Conservation (phyloP, 2,113 vertebrate genomes). For the Noturus placidus region DNA sequence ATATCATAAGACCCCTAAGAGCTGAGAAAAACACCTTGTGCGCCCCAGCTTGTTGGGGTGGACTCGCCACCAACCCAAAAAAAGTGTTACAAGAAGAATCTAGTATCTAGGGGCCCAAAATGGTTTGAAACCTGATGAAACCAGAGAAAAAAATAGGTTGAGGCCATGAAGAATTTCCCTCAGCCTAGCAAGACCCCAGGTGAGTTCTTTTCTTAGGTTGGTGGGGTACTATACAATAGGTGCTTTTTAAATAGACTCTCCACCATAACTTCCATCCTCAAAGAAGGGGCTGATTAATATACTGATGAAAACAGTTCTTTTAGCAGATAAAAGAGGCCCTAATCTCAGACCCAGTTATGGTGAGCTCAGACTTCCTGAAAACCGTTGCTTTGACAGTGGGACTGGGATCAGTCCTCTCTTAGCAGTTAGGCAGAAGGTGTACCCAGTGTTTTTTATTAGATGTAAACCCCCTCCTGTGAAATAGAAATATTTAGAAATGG, state of each 20-base stretch:
- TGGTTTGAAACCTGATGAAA: not conserved
- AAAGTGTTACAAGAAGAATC: not conserved
- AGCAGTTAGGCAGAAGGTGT: too few species aligned
- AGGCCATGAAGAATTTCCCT: not conserved
- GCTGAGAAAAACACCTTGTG: not conserved
- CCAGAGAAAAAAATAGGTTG: not conserved
- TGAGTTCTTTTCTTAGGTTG: not conserved
- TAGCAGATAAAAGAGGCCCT: not conserved
- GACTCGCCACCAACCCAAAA: not conserved
- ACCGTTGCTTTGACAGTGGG: not conserved
- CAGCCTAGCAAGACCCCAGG: not conserved
- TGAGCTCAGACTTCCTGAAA: not conserved
- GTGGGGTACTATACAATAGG: not conserved
- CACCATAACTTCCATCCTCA: not conserved
- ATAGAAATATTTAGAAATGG: too few species aligned
- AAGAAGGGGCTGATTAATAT: not conserved
- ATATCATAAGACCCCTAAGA: not conserved
- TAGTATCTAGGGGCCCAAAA: not conserved
- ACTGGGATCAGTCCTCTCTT: not conserved
- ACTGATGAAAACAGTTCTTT: too few species aligned
- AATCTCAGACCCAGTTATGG: not conserved
- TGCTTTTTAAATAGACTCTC: not conserved
- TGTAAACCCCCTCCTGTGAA: too few species aligned
- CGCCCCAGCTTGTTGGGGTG: too few species aligned
- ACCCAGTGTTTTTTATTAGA: not conserved